phyloP scores from a whole-genome alignment of 2,113 vertebrate genomes.

The Gopherus evgoodei region DNA sequence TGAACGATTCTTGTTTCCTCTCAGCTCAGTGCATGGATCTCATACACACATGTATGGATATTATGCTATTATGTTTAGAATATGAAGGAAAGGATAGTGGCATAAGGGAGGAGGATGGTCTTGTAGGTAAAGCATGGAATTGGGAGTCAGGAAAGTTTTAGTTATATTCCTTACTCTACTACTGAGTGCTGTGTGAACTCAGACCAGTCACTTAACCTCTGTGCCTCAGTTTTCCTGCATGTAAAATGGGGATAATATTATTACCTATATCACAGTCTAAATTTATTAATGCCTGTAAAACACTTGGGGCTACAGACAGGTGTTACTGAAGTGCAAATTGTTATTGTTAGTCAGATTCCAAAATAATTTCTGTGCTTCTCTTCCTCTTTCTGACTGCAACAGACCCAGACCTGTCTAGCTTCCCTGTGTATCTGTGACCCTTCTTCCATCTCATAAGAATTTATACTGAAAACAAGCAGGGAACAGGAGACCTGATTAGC shows the following conservation, averaged over 20 bases:
- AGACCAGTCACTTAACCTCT: background rate
- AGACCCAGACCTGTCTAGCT: background rate
- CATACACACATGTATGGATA: background rate
- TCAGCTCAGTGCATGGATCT: background rate
- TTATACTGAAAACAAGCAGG: background rate
- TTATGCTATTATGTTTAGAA: accelerated
- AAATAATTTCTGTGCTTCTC: background rate
- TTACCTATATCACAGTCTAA: background rate
- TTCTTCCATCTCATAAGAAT: background rate
- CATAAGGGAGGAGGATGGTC: background rate
- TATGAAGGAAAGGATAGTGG: background rate
- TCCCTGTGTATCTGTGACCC: background rate
- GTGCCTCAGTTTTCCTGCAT: background rate
- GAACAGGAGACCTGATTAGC: background rate
- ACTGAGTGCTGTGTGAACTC: background rate
- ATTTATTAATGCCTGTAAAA: background rate
- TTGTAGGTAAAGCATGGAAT: background rate
- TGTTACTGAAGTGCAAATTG: background rate
- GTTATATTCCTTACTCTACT: background rate
- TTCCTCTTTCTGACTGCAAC: background rate
- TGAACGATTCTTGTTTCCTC: background rate
- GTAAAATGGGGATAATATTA: background rate
- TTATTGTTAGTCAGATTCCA: background rate
- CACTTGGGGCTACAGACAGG: background rate
- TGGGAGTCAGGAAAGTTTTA: background rate